These are phyloP conservation scores for Asobara japonica DNA, from an alignment of 1,140 invertebrate species.

Conservation along the genomic window DNA sequence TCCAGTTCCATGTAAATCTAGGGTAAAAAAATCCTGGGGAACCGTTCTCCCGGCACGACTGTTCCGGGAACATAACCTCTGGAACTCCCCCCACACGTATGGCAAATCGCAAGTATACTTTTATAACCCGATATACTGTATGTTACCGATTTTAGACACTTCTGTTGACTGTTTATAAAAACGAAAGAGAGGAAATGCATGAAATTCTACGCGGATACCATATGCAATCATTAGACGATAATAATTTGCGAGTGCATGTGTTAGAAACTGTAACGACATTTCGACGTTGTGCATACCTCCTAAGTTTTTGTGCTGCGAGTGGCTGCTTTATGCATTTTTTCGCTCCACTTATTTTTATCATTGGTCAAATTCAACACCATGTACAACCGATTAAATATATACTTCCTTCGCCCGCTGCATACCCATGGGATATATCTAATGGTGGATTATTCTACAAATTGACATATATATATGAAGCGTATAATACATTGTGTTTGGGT, in stretches of 20 bases:
- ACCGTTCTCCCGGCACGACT: too few relatives aligned
- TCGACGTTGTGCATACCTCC: not conserved
- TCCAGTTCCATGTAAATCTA: too few relatives aligned
- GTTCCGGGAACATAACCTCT: too few relatives aligned
- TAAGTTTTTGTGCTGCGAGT: conserved; percentile 7
- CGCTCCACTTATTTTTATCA: conserved; percentile 16
- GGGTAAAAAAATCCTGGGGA: too few relatives aligned
- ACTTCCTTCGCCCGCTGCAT: conserved; percentile 22
- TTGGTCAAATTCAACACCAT: not conserved
- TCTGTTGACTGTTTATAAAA: not conserved
- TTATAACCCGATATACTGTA: too few relatives aligned
- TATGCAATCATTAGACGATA: not conserved
- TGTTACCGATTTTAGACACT: not conserved
- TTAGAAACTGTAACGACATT: conserved; percentile 1
- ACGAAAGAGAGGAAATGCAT: not conserved
- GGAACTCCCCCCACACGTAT: too few relatives aligned
- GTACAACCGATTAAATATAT: conserved; percentile 27
- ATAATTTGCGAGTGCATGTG: not conserved
- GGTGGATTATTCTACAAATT: conserved; percentile 34
- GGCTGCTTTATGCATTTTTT: not conserved
- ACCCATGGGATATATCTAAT: conserved; percentile 33
- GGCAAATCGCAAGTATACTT: too few relatives aligned
- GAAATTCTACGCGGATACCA: not conserved
- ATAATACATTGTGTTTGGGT: conserved; percentile 25
- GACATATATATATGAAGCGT: conserved; percentile 35